Base-by-base conservation (phyloP, 2,797 vertebrate genomes). In the Strix occidentalis region DNA sequence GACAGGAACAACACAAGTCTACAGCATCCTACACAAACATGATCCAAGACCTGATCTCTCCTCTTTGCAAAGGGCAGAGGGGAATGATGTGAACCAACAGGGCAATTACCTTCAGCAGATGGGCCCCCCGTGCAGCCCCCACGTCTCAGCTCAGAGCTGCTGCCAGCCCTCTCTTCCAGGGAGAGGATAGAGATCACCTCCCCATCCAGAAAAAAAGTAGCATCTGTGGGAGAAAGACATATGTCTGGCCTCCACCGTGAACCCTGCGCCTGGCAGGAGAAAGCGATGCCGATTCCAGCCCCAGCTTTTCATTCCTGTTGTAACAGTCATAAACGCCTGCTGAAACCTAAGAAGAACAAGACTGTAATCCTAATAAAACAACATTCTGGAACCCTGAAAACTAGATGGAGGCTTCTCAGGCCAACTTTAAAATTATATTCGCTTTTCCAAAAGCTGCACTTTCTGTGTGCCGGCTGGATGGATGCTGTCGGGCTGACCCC, bases 331-430 rank as follows among this genome's bases (percentile, higher is more conserved):
- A 96, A 98, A 97, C 80, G 93, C 96, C 96, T 95, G 93, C 95
- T 74, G 96, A 97, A 96, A 97, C 93, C 95, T 97, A 96, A 97
- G 95, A 95, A 97, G 95, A 96, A 95, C 96, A 96, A 97, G 96
- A 89, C 96, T 96, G 87, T 92, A 95, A 97, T 96, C 95, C 96
- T 97, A 95, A 97, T 96, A 97, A 98, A 97, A 96, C 96, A 96
- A 96, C 92, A 95, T 96, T 96, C 93, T 96, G 83, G 94, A 96
- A 97, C 90, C 95, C 95, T 97, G 91, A 97, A 96, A 96, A 97
- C 92, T 96, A 94, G 96, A 97, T 92, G 88, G 89, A 89, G 92
- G 88, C 77, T 91, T 82, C 61, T 90, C 90, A 94, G 85, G 94
- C 93, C 96, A 97, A 94, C 87, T 96, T 96, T 94, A 88, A 95